Percentiles rank a stretch among this genome's conserved stretches.
Conservation (phyloP, 2,797 vertebrate genomes). For the Oreochromis mossambicus region DNA sequence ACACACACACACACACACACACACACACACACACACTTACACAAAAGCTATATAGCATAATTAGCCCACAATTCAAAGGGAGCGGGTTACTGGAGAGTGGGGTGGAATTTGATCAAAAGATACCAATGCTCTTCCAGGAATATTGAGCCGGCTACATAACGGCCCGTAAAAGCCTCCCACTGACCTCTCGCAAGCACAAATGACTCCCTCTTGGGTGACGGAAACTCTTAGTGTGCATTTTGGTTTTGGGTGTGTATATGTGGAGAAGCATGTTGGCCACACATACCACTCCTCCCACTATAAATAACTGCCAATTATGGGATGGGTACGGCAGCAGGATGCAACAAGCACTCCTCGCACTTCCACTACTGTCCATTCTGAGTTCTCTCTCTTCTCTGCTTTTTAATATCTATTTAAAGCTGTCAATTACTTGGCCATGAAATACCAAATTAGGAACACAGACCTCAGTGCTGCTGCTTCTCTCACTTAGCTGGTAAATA, state of each 20-base stretch:
- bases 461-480: not conserved
- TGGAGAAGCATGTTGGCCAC: constrained; percentile 40
- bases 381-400: not conserved
- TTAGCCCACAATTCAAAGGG: constrained; percentile 65
- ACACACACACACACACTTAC: not conserved
- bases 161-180: constrained; percentile 71
- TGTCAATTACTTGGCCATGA: constrained; percentile 14
- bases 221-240: constrained; percentile 57
- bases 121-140: constrained; percentile 73
- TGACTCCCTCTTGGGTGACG: constrained; percentile 63
- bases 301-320: constrained; percentile 57
- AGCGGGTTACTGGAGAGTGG: constrained; percentile 66
- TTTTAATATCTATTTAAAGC: not conserved
- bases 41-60: constrained; percentile 48
- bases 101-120: constrained; percentile 76
- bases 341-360: constrained; percentile 36
- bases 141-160: constrained; percentile 50
- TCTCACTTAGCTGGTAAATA: not conserved
- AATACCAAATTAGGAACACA: constrained; percentile 9
- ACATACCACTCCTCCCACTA: constrained; percentile 43
- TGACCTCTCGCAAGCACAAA: constrained; percentile 57
- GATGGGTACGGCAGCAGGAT: constrained; percentile 33
- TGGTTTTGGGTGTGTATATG: constrained; percentile 48
- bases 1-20: not conserved
- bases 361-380: not conserved